phyloP scores from a whole-genome alignment of 2,888 invertebrate genomes.

The Calameuta filiformis region DNA sequence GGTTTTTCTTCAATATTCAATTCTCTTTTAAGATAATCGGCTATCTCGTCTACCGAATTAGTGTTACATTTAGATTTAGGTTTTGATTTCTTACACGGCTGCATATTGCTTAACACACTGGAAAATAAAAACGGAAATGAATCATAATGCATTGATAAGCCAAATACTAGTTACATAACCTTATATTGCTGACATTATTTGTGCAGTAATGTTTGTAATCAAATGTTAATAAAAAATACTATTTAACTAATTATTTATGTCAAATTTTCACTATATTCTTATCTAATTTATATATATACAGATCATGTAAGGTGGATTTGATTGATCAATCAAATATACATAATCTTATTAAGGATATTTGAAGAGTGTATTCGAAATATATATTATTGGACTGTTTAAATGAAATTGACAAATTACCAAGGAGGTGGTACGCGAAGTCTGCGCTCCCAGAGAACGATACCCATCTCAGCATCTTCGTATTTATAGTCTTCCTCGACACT shows the following conservation, averaged over 20 bases:
- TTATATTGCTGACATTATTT: not conserved
- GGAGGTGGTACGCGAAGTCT: conserved; percentile 70
- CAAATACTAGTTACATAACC: not conserved
- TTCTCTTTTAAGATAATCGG: not conserved
- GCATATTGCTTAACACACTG: not conserved
- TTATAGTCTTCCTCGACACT: conserved; percentile 80
- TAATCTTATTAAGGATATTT: not conserved
- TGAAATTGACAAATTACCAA: conserved; percentile 66
- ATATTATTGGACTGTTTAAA: not conserved
- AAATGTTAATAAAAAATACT: no score
- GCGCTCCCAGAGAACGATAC: conserved; percentile 77
- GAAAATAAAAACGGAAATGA: not conserved
- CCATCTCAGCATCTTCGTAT: conserved; percentile 78
- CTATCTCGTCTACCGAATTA: not conserved
- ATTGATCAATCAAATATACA: no score
- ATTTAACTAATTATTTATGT: no score
- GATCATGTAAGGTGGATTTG: no score
- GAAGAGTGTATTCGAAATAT: not conserved
- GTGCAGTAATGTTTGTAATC: no score
- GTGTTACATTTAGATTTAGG: not conserved
- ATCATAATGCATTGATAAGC: not conserved
- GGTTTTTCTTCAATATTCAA: not conserved
- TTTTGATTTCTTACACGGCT: not conserved
- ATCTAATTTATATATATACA: not conserved
- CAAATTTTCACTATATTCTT: not conserved